Percentiles rank a stretch among this genome's conserved stretches.
phyloP scores from a whole-genome alignment of 2,113 vertebrate species.

The Hemichromis elongatus region DNA sequence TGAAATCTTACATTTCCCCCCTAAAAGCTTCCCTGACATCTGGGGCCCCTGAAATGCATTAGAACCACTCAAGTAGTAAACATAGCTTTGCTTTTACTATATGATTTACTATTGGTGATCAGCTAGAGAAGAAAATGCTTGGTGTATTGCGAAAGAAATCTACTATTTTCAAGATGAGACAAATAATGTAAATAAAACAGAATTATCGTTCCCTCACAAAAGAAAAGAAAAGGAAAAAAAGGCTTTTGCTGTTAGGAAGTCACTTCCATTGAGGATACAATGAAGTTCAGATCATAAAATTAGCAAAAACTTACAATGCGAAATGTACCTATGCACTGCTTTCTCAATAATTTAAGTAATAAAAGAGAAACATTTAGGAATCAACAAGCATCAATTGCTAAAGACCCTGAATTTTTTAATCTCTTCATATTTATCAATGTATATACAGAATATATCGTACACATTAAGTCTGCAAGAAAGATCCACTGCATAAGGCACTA shows the following conservation, averaged over 20 bases:
- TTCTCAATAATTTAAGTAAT: conserved; percentile 15
- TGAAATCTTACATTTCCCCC: neutral
- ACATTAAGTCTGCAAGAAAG: neutral
- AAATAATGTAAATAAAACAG: neutral
- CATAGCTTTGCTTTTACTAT: neutral
- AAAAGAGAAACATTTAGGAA: neutral
- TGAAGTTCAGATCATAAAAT: neutral
- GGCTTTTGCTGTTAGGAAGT: neutral
- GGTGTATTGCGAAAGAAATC: neutral
- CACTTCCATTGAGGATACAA: neutral
- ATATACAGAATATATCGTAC: neutral
- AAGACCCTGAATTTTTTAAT: neutral
- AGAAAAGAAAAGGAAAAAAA: neutral
- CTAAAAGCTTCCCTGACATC: neutral
- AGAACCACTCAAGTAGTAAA: neutral
- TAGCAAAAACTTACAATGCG: neutral
- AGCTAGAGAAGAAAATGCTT: neutral
- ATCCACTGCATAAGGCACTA: conserved; percentile 20
- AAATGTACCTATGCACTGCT: neutral
- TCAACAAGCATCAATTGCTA: neutral
- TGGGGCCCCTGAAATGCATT: neutral
- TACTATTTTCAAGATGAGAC: neutral
- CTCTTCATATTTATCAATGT: neutral
- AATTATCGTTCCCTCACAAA: neutral
- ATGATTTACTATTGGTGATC: neutral